These are phyloP conservation scores for Sesia apiformis DNA, from an alignment of 2,888 invertebrate genomes.

Conservation along the genomic window DNA sequence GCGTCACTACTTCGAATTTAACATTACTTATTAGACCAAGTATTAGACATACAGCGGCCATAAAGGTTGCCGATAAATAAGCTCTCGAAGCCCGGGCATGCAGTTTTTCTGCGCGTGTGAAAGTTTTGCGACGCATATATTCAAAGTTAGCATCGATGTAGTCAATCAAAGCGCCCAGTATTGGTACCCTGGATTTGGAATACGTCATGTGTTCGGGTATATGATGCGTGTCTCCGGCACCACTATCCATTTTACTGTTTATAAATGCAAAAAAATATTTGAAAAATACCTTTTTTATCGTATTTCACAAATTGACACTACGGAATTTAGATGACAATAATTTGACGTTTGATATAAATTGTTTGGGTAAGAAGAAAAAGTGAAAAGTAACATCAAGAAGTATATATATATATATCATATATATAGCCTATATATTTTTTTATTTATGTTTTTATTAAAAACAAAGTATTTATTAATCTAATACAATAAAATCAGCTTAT, in stretches of 20 bases:
- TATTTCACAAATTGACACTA: too few relatives aligned
- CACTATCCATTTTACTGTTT: background rate
- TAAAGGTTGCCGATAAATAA: slow-evolving; percentile 38
- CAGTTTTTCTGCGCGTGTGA: slow-evolving; percentile 37
- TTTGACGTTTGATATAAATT: too few relatives aligned
- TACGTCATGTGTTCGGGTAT: slow-evolving; percentile 27
- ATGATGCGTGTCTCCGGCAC: background rate
- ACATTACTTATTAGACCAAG: slow-evolving; percentile 48
- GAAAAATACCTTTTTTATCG: too few relatives aligned
- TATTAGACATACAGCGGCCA: slow-evolving; percentile 38
- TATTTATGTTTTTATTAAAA: too few relatives aligned
- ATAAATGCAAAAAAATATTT: background rate
- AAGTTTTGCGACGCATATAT: slow-evolving; percentile 35
- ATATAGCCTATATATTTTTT: too few relatives aligned
- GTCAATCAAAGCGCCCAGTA: slow-evolving; percentile 51
- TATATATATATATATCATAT: too few relatives aligned
- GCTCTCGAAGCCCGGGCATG: slow-evolving; percentile 28
- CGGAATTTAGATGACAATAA: too few relatives aligned
- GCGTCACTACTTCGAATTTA: slow-evolving; percentile 57
- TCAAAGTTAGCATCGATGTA: slow-evolving; percentile 45
- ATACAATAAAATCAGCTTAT: too few relatives aligned
- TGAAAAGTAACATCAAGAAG: too few relatives aligned
- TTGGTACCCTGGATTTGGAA: slow-evolving; percentile 40
- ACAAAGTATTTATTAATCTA: too few relatives aligned
- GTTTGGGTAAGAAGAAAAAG: too few relatives aligned